Percentiles rank a stretch among this genome's conserved stretches.
Evolutionary conservation across 2,888 invertebrate species (phyloP).

Genomic region (Trypoxylon attenuatum): DNA sequence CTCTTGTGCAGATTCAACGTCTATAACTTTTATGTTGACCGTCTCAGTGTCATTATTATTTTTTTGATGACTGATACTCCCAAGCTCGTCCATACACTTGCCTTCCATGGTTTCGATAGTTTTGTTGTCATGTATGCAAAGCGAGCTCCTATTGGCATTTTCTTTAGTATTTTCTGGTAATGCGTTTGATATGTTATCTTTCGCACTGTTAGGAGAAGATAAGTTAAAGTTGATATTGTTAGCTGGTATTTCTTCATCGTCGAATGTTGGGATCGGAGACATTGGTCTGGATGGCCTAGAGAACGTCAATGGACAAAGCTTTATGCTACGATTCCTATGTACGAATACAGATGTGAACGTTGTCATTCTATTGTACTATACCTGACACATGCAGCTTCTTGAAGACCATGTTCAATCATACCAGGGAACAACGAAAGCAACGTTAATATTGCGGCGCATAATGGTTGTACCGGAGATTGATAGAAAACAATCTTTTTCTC

Average conservation of each 20-base stretch:
- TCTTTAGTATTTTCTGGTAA: conserved; percentile 52
- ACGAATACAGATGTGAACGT: not conserved
- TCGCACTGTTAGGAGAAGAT: conserved; percentile 32
- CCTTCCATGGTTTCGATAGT: conserved; percentile 68
- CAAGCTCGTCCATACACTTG: conserved; percentile 62
- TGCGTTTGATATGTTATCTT: conserved; percentile 32
- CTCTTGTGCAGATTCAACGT: conserved; percentile 53
- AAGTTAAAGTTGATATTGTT: conserved; percentile 53
- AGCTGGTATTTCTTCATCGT: conserved; percentile 68
- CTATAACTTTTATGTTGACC: conserved; percentile 62
- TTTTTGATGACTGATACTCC: conserved; percentile 51
- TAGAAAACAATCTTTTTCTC: conserved; percentile 93
- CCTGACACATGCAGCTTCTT: conserved; percentile 88
- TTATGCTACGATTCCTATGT: too few species aligned
- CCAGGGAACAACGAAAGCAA: conserved; percentile 93
- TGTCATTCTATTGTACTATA: conserved; percentile 68
- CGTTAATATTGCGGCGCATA: conserved; percentile 91
- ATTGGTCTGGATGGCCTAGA: conserved; percentile 81
- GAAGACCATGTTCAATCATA: conserved; percentile 89
- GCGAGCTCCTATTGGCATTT: conserved; percentile 51
- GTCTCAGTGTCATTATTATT: conserved; percentile 59
- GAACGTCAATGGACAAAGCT: too few species aligned
- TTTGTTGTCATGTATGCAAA: conserved; percentile 65
- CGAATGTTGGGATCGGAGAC: conserved; percentile 84
- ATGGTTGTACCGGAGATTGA: conserved; percentile 92